These are phyloP conservation scores for Drosophila aldrichi DNA, from an alignment of 2,888 invertebrate species.

Conservation along the genomic window DNA sequence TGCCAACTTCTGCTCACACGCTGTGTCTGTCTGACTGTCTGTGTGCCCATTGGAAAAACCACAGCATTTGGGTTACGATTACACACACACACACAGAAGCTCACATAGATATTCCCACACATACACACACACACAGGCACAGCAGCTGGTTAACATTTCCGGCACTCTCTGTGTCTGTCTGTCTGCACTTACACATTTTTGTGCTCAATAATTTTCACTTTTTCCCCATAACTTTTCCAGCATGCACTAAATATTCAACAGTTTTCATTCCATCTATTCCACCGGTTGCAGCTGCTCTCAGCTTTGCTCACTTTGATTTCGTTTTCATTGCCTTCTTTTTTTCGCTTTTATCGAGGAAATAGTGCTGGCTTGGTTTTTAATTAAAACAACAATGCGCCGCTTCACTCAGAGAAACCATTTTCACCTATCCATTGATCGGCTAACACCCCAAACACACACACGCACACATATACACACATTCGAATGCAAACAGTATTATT, in stretches of 20 bases:
- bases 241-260: slow-evolving; percentile 73
- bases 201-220: slow-evolving; percentile 57
- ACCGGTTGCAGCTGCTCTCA: slow-evolving; percentile 2
- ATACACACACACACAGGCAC: neutral
- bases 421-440: slow-evolving; percentile 24
- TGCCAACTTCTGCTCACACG: slow-evolving; percentile 9
- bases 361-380: slow-evolving; percentile 72
- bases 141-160: slow-evolving; percentile 51
- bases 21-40: neutral
- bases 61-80: slow-evolving; percentile 60
- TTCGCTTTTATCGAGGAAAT: slow-evolving; percentile 41
- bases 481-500: slow-evolving; percentile 31
- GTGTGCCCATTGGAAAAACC: slow-evolving; percentile 36
- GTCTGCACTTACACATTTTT: slow-evolving; percentile 48
- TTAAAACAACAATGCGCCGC: slow-evolving; percentile 74
- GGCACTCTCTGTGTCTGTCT: slow-evolving; percentile 15
- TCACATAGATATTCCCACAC: slow-evolving; percentile 4
- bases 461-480: slow-evolving; percentile 7
- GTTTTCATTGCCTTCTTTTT: slow-evolving; percentile 27
- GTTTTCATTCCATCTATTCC: slow-evolving; percentile 40
- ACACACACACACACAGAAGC: slow-evolving; percentile 4
- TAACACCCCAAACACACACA: slow-evolving; percentile 17
- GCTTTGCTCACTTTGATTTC: slow-evolving; percentile 47
- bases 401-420: slow-evolving; percentile 33
- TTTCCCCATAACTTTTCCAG: slow-evolving; percentile 21